Conservation (phyloP, 2,797 vertebrate genomes). For the Eospalax fontanierii region DNA sequence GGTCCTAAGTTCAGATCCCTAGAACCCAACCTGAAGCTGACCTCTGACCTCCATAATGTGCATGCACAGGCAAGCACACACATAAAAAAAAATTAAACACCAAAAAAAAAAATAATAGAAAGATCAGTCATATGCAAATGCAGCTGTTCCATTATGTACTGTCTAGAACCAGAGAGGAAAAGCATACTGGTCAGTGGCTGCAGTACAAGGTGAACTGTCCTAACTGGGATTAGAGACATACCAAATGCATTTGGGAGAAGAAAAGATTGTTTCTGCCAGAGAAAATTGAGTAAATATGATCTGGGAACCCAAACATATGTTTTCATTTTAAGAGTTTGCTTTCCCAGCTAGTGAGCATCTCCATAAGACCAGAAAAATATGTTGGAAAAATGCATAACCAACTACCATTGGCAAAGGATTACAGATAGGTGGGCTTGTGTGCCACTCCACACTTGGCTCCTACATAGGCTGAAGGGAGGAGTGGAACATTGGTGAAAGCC, state of each 20-base stretch:
- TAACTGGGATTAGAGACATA: conserved; percentile 54
- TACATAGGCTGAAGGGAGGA: neutral
- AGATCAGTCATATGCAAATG: conserved; percentile 5
- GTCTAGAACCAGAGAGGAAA: neutral
- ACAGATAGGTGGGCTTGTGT: neutral
- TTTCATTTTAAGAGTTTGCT: conserved; percentile 71
- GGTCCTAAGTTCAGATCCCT: neutral
- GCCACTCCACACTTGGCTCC: neutral
- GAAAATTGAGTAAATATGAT: conserved; percentile 65
- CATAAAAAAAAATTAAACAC: neutral
- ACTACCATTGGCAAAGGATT: neutral
- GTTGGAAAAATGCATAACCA: conserved; percentile 53
- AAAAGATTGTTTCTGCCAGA: conserved; percentile 48
- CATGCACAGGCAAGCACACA: neutral
- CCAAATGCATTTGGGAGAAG: conserved; percentile 57
- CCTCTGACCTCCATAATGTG: neutral
- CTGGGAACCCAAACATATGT: conserved; percentile 59
- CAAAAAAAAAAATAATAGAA: neutral
- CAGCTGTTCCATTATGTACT: conserved; percentile 3
- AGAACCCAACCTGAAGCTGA: no score
- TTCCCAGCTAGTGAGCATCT: conserved; percentile 51
- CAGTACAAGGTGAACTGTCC: neutral
- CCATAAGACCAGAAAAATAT: conserved; percentile 65
- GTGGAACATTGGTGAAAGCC: neutral
- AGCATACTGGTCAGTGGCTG: neutral